These are phyloP conservation scores for Calosoma granatense DNA, from an alignment of 1,140 invertebrate genomes.

Conservation along the genomic window DNA sequence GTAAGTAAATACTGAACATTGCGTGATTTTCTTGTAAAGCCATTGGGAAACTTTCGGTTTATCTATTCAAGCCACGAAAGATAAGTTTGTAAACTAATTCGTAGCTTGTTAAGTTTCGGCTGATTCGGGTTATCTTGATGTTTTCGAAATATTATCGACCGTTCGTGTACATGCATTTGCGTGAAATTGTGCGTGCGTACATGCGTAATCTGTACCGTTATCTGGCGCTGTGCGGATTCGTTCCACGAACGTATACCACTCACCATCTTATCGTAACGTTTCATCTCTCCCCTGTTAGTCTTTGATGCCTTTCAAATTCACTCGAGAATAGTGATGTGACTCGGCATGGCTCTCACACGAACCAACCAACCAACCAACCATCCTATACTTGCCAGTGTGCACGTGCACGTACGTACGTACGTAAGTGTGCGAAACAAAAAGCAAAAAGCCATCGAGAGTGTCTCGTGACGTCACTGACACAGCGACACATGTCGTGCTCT, in stretches of 20 bases:
- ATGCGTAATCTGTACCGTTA: background rate
- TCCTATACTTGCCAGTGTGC: background rate
- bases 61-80: too few relatives aligned
- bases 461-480: background rate
- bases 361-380: background rate
- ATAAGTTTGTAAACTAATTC: too few relatives aligned
- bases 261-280: constrained; percentile 1
- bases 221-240: background rate
- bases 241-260: background rate
- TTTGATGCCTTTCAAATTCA: constrained; percentile 7
- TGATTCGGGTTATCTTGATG: too few relatives aligned
- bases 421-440: background rate
- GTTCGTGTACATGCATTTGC: too few relatives aligned
- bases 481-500: background rate
- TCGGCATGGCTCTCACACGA: background rate
- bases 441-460: background rate
- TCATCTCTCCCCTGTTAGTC: constrained; percentile 2
- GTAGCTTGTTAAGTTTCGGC: too few relatives aligned
- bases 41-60: too few relatives aligned
- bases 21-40: too few relatives aligned
- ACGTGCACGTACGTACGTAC: too few relatives aligned
- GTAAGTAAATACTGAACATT: too few relatives aligned
- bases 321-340: background rate
- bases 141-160: too few relatives aligned
- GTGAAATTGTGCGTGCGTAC: background rate